These are phyloP conservation scores for Cotesia congregata DNA, from an alignment of 2,888 invertebrate genomes.

Conservation along the genomic window DNA sequence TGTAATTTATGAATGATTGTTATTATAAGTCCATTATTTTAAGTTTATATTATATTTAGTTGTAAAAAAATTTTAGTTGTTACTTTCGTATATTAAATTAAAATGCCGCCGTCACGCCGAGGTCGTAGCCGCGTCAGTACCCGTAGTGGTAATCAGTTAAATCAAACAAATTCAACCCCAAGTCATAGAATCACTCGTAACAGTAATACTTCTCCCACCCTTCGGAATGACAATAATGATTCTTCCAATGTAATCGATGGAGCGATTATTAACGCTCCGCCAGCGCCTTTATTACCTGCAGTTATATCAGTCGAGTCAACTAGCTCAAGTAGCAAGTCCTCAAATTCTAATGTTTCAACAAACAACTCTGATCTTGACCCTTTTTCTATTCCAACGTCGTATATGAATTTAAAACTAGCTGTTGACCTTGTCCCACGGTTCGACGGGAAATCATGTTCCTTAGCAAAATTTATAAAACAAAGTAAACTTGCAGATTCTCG, in stretches of 20 bases:
- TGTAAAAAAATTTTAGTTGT: not conserved
- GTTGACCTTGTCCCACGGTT: not conserved
- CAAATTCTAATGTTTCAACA: not conserved
- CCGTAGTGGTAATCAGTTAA: not conserved
- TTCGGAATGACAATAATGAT: not conserved
- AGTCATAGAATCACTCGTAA: not conserved
- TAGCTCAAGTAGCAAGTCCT: not conserved
- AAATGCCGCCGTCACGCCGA: not conserved
- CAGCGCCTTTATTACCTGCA: too few species aligned
- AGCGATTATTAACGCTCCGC: not conserved
- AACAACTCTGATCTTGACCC: not conserved
- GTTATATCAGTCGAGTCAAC: not conserved
- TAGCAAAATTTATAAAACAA: slow-evolving; percentile 25
- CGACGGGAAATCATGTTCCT: slow-evolving; percentile 12
- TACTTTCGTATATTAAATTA: not conserved
- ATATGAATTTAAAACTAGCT: not conserved
- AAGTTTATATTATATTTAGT: too few species aligned
- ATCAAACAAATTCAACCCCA: not conserved
- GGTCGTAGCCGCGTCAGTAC: not conserved
- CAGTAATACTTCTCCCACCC: not conserved
- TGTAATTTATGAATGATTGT: too few species aligned
- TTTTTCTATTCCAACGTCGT: not conserved
- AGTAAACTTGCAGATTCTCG: slow-evolving; percentile 1
- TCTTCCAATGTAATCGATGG: not conserved
- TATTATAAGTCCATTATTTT: not conserved